Base-by-base conservation (phyloP, 2,888 invertebrate genomes). In the Geotrupes spiniger region DNA sequence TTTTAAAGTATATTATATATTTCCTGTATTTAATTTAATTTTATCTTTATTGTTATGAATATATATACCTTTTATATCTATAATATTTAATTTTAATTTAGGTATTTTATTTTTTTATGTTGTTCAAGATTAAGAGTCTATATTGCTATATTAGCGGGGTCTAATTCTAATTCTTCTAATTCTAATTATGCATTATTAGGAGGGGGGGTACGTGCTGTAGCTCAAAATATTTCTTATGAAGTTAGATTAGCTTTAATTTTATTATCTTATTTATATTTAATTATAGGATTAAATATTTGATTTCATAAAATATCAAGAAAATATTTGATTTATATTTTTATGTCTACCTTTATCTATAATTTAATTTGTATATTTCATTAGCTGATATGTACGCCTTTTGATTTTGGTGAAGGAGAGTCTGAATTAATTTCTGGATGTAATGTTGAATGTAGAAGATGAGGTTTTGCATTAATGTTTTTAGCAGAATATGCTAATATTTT, bases 391-490 rank as follows among this genome's bases (percentile, higher is more conserved):
- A 21, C 6, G 3, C 84, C 85, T 31, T 86, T 85, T 84, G 85
- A 88, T 82, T 87, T 88, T 81, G 82, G 85, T 42, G 87, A 88
- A 46, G 85, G 86, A 0, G 87, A 88, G 60, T 86, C 85, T 51
- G 87, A 89, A 59, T 78, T 88, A 72, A 85, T 88, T 58, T 87
- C 85, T 1, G 87, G 87, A 0, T 88, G 87, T 84, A 88, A 88
- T 81, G 74, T 84, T 57, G 87, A 89, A 55, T 87, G 85, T 78
- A 80, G 82, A 76, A 80, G 82, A 62, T 81, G 82, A 0, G 78
- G 81, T 5, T 85, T 87, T 83, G 81, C 82, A 43, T 78, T 85
- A 73, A 82, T 85, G 80, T 85, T 85, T 82, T 77, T 85, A 68
- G 78, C 82, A 25, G 84, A 85, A 60, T 84, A 85, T 79, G 74